Conservation (phyloP, 2,113 vertebrate species). For the Variabilichromis moorii region DNA sequence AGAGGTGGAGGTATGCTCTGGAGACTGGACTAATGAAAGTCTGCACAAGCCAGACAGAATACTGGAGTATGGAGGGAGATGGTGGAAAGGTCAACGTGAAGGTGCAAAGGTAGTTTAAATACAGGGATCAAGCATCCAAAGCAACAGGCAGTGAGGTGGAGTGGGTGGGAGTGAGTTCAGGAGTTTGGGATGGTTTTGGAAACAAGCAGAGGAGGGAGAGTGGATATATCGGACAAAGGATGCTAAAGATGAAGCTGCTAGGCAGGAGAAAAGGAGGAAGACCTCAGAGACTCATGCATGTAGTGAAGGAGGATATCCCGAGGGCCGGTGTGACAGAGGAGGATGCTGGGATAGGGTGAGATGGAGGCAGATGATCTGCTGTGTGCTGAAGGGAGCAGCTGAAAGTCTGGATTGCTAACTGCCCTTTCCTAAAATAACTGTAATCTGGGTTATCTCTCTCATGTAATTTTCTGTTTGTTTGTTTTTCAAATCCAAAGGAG, state of each 20-base stretch:
- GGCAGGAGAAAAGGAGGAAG: neutral
- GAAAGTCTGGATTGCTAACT: neutral
- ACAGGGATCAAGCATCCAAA: neutral
- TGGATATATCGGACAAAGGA: neutral
- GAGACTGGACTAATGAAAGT: neutral
- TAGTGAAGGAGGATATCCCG: neutral
- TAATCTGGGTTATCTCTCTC: neutral
- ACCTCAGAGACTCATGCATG: neutral
- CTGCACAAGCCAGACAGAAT: neutral
- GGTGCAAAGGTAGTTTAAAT: neutral
- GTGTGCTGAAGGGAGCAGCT: rapidly evolving
- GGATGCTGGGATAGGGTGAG: neutral
- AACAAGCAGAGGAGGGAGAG: neutral
- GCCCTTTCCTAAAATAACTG: neutral
- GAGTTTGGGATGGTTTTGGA: neutral
- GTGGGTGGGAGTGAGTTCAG: neutral
- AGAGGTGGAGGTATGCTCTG: neutral
- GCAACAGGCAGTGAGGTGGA: neutral
- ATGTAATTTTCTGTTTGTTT: neutral
- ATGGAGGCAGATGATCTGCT: neutral
- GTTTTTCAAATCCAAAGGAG: conserved; percentile 28
- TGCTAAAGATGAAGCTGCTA: neutral
- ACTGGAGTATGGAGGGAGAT: neutral
- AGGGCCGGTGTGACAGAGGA: neutral
- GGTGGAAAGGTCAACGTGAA: neutral